These are phyloP conservation scores for Drosophila villosipedis DNA, from an alignment of 2,888 invertebrate species.

Conservation along the genomic window DNA sequence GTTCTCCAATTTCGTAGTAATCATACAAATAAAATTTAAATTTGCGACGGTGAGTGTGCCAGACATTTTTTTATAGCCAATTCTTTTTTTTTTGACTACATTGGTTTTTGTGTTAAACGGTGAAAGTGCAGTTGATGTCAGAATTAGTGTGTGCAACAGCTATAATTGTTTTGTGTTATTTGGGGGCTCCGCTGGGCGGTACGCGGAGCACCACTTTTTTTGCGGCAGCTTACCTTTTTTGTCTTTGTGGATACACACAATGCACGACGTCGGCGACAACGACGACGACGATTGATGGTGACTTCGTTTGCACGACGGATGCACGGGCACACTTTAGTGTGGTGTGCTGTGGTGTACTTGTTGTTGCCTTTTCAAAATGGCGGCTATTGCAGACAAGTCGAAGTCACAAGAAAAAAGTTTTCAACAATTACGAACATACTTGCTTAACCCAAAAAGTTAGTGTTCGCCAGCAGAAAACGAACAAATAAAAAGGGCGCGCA, in stretches of 20 bases:
- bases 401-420: constrained; percentile 40
- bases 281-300: constrained; percentile 54
- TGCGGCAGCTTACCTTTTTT: constrained; percentile 63
- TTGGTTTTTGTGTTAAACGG: constrained; percentile 17
- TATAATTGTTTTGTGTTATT: constrained; percentile 12
- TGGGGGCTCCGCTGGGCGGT: constrained; percentile 53
- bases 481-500: constrained; percentile 12
- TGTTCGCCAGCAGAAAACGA: neutral
- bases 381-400: constrained; percentile 50
- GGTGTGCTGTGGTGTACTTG: constrained; percentile 63
- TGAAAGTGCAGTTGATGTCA: constrained; percentile 32
- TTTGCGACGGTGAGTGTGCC: constrained; percentile 51
- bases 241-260: constrained; percentile 57
- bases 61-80: constrained; percentile 13
- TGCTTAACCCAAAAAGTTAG: neutral
- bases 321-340: constrained; percentile 60
- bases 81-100: constrained; percentile 1
- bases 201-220: constrained; percentile 65
- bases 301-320: constrained; percentile 68
- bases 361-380: constrained; percentile 67
- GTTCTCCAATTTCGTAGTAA: neutral
- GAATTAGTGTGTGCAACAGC: constrained; percentile 13
- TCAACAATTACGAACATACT: constrained; percentile 38
- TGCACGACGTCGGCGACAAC: constrained; percentile 48
- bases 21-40: neutral